Percentiles rank a stretch among this genome's conserved stretches.
phyloP scores from a whole-genome alignment of 2,113 vertebrate species.

The human (Homo sapiens) region DNA sequence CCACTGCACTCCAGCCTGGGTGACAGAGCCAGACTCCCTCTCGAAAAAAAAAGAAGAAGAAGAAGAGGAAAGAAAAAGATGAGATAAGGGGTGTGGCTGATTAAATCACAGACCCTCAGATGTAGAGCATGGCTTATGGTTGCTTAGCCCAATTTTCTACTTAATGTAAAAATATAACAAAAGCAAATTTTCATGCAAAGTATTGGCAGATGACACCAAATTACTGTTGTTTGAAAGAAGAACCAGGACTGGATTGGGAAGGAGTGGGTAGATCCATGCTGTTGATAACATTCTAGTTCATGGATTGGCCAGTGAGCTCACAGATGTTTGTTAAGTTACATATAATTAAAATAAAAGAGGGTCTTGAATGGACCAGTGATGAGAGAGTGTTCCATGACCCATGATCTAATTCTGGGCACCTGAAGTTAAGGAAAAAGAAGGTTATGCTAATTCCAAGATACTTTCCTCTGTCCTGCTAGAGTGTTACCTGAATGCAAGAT shows the following conservation, averaged over 20 bases:
- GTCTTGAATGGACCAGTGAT: neutral
- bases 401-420: neutral
- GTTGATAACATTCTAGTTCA: neutral
- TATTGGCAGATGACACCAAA: neutral
- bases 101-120: neutral
- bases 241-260: neutral
- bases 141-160: neutral
- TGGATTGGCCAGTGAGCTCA: neutral
- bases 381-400: neutral
- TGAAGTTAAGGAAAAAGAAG: neutral
- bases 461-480: neutral
- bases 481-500: neutral
- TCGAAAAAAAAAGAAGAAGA: too few relatives aligned
- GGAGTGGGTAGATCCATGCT: neutral
- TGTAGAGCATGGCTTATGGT: neutral
- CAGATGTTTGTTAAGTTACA: neutral
- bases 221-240: neutral
- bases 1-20: too few relatives aligned
- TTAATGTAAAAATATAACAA: neutral
- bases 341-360: neutral
- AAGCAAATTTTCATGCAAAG: neutral
- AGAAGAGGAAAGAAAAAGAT: too few relatives aligned
- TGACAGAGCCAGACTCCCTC: too few relatives aligned
- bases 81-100: neutral
- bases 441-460: neutral